A percentile compares a stretch with the other conserved stretches of the same genome.
Evolutionary conservation across 2,797 vertebrate genomes (phyloP).

Genomic region (Streptopelia turtur): DNA sequence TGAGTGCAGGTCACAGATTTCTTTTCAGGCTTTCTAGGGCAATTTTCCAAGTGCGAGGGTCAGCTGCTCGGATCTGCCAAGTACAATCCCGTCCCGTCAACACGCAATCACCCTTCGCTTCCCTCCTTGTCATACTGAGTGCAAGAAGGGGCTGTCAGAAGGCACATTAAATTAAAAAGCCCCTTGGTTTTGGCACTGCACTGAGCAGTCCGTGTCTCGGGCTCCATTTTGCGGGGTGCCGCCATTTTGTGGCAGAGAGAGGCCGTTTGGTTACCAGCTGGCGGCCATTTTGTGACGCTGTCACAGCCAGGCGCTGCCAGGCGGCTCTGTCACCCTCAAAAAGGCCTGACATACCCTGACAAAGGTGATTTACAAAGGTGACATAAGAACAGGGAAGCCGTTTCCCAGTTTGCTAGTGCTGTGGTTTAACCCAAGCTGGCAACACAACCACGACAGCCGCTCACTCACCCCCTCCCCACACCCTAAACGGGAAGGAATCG

Average conservation of each 20-base stretch:
- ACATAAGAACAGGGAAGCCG: too few species aligned
- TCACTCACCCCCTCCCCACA: too few species aligned
- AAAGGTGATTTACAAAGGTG: too few species aligned
- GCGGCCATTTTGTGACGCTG: background rate
- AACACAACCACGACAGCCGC: too few species aligned
- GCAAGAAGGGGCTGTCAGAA: background rate
- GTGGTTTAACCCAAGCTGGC: too few species aligned
- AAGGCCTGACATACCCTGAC: too few species aligned
- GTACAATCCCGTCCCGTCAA: background rate
- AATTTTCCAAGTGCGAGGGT: background rate
- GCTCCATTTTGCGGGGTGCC: background rate
- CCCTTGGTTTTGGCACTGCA: background rate
- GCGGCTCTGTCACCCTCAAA: too few species aligned
- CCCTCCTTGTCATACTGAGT: background rate
- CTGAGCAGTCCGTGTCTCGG: background rate
- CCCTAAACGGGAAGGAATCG: too few species aligned
- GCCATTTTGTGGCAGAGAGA: background rate
- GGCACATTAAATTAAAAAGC: background rate
- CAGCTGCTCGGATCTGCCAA: background rate
- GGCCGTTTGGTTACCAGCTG: background rate
- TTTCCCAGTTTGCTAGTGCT: too few species aligned
- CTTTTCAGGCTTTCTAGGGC: background rate
- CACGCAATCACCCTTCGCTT: background rate
- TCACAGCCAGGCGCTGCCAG: fast-evolving
- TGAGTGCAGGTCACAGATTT: background rate